Percentiles rank a stretch among this genome's conserved stretches.
phyloP scores from a whole-genome alignment of 2,113 vertebrate genomes.

The Edolisoma coerulescens region DNA sequence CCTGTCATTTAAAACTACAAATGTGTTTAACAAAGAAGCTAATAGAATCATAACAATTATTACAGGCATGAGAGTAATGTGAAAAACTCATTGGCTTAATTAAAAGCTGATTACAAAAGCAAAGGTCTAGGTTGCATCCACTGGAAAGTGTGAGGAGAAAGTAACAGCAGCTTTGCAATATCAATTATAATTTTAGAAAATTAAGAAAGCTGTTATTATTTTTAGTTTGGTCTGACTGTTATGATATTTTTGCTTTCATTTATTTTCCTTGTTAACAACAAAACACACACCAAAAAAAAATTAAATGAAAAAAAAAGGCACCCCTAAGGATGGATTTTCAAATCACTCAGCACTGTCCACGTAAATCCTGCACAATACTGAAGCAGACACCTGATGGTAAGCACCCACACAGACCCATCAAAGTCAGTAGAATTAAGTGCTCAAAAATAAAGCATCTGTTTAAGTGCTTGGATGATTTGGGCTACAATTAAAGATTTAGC shows the following conservation, averaged over 20 bases:
- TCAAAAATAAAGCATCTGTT: constrained; percentile 15
- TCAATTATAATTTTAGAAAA: not conserved
- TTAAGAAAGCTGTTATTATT: not conserved
- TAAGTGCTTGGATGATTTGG: constrained; percentile 2
- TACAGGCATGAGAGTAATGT: constrained; percentile 22
- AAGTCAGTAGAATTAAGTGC: not conserved
- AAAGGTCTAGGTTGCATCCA: constrained; percentile 6
- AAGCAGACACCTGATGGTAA: not conserved
- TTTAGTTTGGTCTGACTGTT: not conserved
- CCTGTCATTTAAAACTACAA: constrained; percentile 59
- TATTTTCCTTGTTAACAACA: not conserved
- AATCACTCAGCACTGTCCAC: rapidly evolving
- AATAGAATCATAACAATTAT: constrained; percentile 59
- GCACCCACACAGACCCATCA: not conserved
- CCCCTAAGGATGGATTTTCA: not conserved
- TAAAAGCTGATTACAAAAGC: constrained; percentile 40
- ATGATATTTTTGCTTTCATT: not conserved
- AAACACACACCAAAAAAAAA: not conserved
- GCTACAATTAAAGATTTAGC: constrained; percentile 29
- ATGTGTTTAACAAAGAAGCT: constrained; percentile 43
- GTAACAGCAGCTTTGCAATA: not conserved
- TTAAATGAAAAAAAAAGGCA: rapidly evolving
- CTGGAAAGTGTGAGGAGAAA: not conserved
- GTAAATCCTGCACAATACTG: not conserved
- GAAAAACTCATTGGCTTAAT: constrained; percentile 46